Evolutionary conservation across 1,140 invertebrate genomes (phyloP).

Genomic region (Plectrocnemia conspersa): DNA sequence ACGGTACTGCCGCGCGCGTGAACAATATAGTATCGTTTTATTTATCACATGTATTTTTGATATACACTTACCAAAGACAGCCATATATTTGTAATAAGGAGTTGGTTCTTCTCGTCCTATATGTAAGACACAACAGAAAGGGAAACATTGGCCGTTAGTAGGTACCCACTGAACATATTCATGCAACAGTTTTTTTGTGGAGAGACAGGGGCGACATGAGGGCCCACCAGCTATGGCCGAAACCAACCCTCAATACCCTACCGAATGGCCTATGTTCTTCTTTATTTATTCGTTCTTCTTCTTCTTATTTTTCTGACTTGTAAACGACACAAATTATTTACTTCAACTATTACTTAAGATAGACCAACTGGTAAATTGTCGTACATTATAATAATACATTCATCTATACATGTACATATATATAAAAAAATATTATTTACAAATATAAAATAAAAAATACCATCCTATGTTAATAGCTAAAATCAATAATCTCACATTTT

Average conservation of each 20-base stretch:
- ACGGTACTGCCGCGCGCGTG: conserved; percentile 50
- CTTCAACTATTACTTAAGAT: too few species aligned
- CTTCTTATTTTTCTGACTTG: too few species aligned
- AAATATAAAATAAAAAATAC: too few species aligned
- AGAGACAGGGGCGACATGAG: conserved; percentile 38
- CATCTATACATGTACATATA: too few species aligned
- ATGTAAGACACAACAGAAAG: conserved; percentile 59
- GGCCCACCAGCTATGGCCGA: conserved; percentile 37
- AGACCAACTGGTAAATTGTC: too few species aligned
- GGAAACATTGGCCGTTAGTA: conserved; percentile 60
- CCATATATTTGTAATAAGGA: conserved; percentile 81
- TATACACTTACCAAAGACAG: conserved; percentile 78
- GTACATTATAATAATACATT: too few species aligned
- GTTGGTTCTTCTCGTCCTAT: conserved; percentile 82
- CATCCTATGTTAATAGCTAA: too few species aligned
- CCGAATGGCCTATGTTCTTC: too few species aligned
- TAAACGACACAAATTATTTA: too few species aligned
- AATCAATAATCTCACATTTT: too few species aligned
- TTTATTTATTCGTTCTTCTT: too few species aligned
- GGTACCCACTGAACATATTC: conserved; percentile 47
- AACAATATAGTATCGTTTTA: conserved; percentile 38
- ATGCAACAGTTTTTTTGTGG: conserved; percentile 35
- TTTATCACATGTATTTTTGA: conserved; percentile 41
- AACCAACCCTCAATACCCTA: conserved; percentile 9
- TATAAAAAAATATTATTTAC: too few species aligned